These are phyloP conservation scores for Ormyrus nitidulus DNA, from an alignment of 2,888 invertebrate species.

Conservation along the genomic window DNA sequence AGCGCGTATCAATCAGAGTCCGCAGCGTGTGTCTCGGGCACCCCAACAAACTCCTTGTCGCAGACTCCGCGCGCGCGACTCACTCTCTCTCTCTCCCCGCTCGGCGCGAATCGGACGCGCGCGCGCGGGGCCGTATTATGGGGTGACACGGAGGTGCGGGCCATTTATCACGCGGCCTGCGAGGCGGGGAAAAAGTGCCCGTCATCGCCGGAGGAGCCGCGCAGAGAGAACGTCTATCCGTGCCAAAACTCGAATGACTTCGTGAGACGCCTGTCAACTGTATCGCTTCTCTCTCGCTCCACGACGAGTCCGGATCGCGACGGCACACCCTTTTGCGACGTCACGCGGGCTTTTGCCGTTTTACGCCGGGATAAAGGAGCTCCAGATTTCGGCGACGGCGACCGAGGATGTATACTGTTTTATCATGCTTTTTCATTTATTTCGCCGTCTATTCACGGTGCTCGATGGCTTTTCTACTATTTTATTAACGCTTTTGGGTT, in stretches of 20 bases:
- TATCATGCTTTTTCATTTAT: too few species aligned
- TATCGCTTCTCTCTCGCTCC: conserved; percentile 59
- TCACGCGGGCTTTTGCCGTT: not conserved
- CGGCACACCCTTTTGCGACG: not conserved
- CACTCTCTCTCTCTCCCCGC: not conserved
- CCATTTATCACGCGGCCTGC: conserved; percentile 71
- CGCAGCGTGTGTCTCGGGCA: conserved; percentile 68
- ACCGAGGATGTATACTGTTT: too few species aligned
- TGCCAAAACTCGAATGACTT: conserved; percentile 72
- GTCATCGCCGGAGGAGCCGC: conserved; percentile 66
- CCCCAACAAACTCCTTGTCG: conserved; percentile 59
- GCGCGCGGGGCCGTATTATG: conserved; percentile 20
- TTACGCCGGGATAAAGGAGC: not conserved
- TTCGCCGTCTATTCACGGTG: too few species aligned
- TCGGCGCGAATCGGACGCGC: conserved; percentile 60
- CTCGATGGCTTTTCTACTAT: too few species aligned
- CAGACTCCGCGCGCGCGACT: conserved; percentile 57
- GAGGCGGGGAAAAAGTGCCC: conserved; percentile 70
- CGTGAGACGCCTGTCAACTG: conserved; percentile 73
- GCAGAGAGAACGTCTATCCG: conserved; percentile 59
- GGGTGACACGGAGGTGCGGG: conserved; percentile 63
- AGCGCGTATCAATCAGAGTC: conserved; percentile 66
- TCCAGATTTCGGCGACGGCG: too few species aligned
- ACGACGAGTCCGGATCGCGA: not conserved
- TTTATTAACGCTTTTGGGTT: too few species aligned